Percentiles rank a stretch among this genome's conserved stretches.
These are phyloP conservation scores for Novumbra hubbsi DNA, from an alignment of 2,797 vertebrate genomes.

Conservation along the genomic window DNA sequence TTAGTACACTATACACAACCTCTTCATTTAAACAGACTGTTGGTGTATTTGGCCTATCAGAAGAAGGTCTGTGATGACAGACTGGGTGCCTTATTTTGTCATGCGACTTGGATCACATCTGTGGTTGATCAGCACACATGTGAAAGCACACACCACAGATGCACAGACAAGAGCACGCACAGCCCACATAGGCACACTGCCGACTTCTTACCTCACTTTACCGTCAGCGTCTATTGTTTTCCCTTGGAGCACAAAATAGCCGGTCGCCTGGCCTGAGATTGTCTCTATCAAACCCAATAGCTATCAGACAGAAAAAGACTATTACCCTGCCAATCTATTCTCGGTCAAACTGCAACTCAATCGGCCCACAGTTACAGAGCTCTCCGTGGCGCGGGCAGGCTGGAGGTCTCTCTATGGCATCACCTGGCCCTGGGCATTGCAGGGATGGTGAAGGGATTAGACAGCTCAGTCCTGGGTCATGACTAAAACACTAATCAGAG, in stretches of 20 bases:
- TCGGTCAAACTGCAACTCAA: constrained; percentile 74
- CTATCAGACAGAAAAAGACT: constrained; percentile 56
- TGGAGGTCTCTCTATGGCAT: constrained; percentile 40
- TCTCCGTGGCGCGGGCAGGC: constrained; percentile 39
- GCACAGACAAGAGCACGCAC: background rate
- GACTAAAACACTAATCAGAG: background rate
- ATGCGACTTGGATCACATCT: background rate
- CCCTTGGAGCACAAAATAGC: constrained; percentile 43
- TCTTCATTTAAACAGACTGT: constrained; percentile 11
- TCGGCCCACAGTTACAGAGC: constrained; percentile 57
- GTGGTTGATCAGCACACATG: background rate
- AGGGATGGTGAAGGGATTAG: constrained; percentile 64
- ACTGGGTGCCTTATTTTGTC: background rate
- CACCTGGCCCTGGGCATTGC: constrained; percentile 45
- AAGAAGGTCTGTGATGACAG: background rate
- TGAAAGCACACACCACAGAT: background rate
- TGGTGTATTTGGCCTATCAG: background rate
- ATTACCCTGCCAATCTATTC: constrained; percentile 70
- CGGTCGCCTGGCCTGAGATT: constrained; percentile 46
- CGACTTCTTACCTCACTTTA: constrained; percentile 62
- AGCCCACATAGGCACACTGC: constrained; percentile 16
- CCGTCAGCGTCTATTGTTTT: constrained; percentile 41
- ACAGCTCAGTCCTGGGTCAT: constrained; percentile 58
- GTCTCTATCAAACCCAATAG: constrained; percentile 56
- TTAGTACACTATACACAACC: constrained; percentile 14